Conservation (phyloP, 1,140 invertebrate genomes). For the Bicyclus anynana region DNA sequence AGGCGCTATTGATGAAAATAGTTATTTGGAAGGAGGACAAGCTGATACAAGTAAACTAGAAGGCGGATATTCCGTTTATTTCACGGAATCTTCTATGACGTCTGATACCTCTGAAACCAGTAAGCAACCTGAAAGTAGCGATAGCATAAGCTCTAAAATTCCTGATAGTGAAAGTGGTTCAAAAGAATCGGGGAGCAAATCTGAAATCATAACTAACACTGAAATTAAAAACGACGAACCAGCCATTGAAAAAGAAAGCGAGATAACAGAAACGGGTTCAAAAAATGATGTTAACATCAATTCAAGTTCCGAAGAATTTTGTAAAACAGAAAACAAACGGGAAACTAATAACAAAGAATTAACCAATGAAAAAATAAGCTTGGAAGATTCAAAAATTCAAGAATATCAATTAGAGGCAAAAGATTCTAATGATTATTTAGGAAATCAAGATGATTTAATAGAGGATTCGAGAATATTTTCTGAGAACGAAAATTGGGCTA, state of each 20-base stretch:
- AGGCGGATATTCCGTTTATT: constrained; percentile 30
- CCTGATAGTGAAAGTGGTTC: constrained; percentile 25
- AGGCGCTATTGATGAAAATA: constrained; percentile 54
- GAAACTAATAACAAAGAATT: constrained; percentile 40
- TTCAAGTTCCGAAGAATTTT: constrained; percentile 20
- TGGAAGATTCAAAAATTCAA: constrained; percentile 11
- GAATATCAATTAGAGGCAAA: constrained; percentile 7
- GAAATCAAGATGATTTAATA: constrained; percentile 20
- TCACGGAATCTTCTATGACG: constrained; percentile 28
- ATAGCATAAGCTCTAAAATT: constrained; percentile 27
- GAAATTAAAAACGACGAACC: constrained; percentile 13
- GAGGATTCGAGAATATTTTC: too few relatives aligned
- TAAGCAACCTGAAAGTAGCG: constrained; percentile 30
- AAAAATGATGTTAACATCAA: constrained; percentile 24
- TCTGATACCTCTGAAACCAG: constrained; percentile 34
- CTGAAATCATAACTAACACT: constrained; percentile 14
- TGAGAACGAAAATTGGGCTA: constrained; percentile 42
- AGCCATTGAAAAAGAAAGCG: constrained; percentile 9
- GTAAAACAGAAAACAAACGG: constrained; percentile 52
- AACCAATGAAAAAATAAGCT: constrained; percentile 7
- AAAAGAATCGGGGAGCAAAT: constrained; percentile 20
- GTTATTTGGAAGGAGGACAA: constrained; percentile 40
- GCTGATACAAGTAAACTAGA: constrained; percentile 53
- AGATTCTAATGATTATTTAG: constrained; percentile 11
- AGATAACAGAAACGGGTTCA: constrained; percentile 9